These are phyloP conservation scores for Halocynthia roretzi DNA, from an alignment of 23 tunicate genomes.

Conservation along the genomic window DNA sequence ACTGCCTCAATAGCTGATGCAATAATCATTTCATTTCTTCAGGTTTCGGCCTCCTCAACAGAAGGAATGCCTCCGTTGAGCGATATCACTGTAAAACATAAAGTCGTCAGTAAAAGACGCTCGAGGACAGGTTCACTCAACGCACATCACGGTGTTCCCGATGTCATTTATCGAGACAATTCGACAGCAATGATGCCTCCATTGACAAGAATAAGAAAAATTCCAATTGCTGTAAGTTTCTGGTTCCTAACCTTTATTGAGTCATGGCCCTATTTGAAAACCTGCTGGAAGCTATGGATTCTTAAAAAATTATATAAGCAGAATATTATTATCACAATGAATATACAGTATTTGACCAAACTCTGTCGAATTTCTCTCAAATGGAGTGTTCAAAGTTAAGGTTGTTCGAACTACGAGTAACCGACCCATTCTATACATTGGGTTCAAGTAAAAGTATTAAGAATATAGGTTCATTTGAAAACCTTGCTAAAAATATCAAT, in stretches of 20 bases:
- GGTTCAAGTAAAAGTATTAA: too few species aligned
- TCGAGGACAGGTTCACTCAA: slow-evolving; percentile 12
- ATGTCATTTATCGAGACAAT: background rate
- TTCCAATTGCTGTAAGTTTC: slow-evolving; percentile 12
- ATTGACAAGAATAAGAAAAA: slow-evolving; percentile 13
- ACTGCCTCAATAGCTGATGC: too few species aligned
- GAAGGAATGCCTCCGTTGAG: slow-evolving; percentile 29
- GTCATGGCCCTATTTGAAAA: background rate
- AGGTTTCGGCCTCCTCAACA: slow-evolving; percentile 18
- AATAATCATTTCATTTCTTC: background rate
- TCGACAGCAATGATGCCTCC: slow-evolving; percentile 16
- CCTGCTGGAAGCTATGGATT: too few species aligned
- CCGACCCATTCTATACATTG: too few species aligned
- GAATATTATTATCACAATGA: too few species aligned
- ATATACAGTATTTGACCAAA: too few species aligned
- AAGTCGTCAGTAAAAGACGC: background rate
- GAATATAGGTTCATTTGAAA: too few species aligned
- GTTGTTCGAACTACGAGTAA: too few species aligned
- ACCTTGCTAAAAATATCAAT: background rate
- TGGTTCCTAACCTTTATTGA: background rate
- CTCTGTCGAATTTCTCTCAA: too few species aligned
- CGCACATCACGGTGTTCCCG: background rate
- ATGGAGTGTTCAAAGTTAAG: too few species aligned
- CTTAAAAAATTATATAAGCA: too few species aligned
- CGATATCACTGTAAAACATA: slow-evolving; percentile 16